A percentile compares a stretch with the other conserved stretches of the same genome.
phyloP scores from a whole-genome alignment of 2,797 vertebrate species.

The Xenopus petersii region DNA sequence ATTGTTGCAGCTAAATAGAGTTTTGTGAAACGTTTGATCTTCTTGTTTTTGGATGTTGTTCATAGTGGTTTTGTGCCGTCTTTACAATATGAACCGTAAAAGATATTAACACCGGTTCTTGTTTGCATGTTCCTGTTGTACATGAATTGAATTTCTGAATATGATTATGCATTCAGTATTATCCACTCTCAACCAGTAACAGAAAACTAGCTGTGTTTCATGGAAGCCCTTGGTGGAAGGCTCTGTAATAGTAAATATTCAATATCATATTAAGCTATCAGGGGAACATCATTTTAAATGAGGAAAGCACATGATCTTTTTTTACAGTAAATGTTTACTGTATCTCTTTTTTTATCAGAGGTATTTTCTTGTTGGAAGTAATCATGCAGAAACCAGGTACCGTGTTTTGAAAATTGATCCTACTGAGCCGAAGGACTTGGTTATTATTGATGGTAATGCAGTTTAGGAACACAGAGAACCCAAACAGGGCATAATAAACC shows the following conservation, averaged over 20 bases:
- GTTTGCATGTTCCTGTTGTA: not conserved
- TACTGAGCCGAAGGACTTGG: conserved; percentile 91
- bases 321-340: not conserved
- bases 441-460: conserved; percentile 80
- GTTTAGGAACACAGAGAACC: not conserved
- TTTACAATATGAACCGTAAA: too few species aligned
- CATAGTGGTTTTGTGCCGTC: not conserved
- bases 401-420: conserved; percentile 94
- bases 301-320: conserved; percentile 12
- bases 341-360: conserved; percentile 67
- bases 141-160: not conserved
- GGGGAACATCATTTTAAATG: not conserved
- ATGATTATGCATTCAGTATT: not conserved
- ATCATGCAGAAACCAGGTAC: conserved; percentile 90
- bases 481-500: conserved; percentile 1
- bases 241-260: conserved; percentile 37
- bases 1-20: too few species aligned
- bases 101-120: not conserved
- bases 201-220: too few species aligned
- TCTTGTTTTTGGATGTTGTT: not conserved
- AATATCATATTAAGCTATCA: not conserved
- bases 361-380: conserved; percentile 93
- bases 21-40: too few species aligned
- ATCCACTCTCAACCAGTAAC: not conserved
- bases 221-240: not conserved